Evolutionary conservation across 2,797 vertebrate species (phyloP).

Genomic region (Otus scops): DNA sequence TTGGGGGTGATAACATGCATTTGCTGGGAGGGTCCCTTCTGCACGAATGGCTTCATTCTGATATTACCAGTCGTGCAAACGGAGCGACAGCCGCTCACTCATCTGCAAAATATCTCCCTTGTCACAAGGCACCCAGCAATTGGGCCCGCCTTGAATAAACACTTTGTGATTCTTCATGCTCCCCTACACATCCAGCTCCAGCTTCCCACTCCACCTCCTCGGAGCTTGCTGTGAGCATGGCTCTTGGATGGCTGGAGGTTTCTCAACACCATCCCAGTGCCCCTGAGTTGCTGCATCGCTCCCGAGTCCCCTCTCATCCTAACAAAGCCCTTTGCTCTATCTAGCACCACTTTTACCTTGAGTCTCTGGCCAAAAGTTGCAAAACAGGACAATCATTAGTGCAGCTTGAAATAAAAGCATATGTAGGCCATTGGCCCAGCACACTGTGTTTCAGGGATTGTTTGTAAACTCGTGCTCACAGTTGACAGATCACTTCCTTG

Average conservation of each 20-base stretch:
- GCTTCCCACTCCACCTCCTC: background rate
- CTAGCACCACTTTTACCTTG: background rate
- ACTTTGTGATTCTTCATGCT: background rate
- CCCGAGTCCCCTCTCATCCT: background rate
- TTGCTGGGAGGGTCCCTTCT: background rate
- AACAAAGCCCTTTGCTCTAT: background rate
- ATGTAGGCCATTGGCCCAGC: background rate
- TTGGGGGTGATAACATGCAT: background rate
- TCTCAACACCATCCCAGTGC: background rate
- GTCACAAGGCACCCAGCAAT: background rate
- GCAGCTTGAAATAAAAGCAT: background rate
- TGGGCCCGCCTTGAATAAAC: background rate
- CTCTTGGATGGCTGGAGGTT: background rate
- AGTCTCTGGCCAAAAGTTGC: background rate
- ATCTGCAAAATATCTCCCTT: background rate
- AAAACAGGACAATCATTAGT: background rate
- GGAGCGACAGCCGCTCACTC: background rate
- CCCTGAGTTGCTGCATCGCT: background rate
- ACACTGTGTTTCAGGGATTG: background rate
- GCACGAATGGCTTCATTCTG: background rate
- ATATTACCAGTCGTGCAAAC: background rate
- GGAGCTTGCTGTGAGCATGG: background rate
- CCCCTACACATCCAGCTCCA: background rate
- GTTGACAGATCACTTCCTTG: background rate
- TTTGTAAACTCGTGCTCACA: background rate